Percentiles rank a stretch among this genome's conserved stretches.
Conservation (phyloP, 2,113 vertebrate species). For the Coreoperca whiteheadi region DNA sequence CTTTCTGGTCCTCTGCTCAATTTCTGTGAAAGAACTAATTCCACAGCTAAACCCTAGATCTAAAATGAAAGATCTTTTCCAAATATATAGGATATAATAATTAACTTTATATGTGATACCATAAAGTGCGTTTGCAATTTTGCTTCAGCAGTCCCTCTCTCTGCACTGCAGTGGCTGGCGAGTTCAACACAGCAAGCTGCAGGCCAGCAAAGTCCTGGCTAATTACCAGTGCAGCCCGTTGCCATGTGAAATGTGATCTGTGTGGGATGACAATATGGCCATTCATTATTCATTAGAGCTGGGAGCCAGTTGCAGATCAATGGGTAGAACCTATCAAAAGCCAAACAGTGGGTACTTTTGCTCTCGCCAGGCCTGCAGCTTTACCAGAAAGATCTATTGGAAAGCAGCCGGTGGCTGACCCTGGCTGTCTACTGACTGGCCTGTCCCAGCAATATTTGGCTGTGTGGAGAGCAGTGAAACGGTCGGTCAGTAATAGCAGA, state of each 20-base stretch:
- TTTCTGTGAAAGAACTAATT: neutral
- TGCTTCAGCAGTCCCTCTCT: slow-evolving; percentile 6
- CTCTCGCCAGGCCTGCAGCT: slow-evolving; percentile 38
- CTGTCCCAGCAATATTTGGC: slow-evolving; percentile 10
- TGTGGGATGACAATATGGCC: slow-evolving; percentile 80
- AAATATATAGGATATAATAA: slow-evolving; percentile 5
- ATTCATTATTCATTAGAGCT: slow-evolving; percentile 85
- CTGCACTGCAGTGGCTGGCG: slow-evolving; percentile 47
- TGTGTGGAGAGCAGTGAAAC: neutral
- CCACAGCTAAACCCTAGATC: neutral
- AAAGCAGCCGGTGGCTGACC: slow-evolving; percentile 30
- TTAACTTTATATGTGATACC: slow-evolving; percentile 9
- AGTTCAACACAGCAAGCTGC: slow-evolving; percentile 34
- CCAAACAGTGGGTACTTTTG: slow-evolving; percentile 64
- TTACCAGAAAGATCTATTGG: slow-evolving; percentile 54
- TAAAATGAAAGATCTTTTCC: neutral
- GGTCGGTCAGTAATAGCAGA: slow-evolving; percentile 15
- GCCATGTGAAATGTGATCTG: slow-evolving; percentile 82
- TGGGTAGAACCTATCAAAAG: slow-evolving; percentile 73
- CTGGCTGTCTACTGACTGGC: slow-evolving; percentile 6
- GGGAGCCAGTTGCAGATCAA: slow-evolving; percentile 77
- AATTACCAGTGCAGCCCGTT: slow-evolving; percentile 73
- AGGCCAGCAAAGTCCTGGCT: slow-evolving; percentile 66
- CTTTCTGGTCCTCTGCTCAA: slow-evolving; percentile 4
- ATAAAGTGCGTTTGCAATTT: slow-evolving; percentile 32